These are phyloP conservation scores for Ahaetulla prasina DNA, from an alignment of 2,113 vertebrate genomes.

Conservation along the genomic window DNA sequence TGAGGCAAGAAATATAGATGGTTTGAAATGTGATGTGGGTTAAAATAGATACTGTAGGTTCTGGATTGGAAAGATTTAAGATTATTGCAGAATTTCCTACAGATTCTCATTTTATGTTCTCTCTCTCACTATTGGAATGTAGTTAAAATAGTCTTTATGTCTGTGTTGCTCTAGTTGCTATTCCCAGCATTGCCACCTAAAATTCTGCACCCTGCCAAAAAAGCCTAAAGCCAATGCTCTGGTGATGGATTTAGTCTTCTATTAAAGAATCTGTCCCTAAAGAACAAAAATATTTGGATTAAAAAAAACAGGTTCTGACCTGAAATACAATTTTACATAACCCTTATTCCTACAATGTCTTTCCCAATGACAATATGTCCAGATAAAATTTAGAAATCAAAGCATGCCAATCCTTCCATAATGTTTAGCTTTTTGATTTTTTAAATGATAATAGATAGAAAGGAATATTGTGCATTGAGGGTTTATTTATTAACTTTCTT, in stretches of 20 bases:
- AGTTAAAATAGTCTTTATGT: neutral
- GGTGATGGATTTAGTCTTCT: neutral
- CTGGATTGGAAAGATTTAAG: neutral
- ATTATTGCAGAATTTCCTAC: neutral
- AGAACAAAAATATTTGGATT: constrained; percentile 7
- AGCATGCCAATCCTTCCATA: neutral
- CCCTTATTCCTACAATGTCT: neutral
- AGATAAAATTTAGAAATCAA: constrained; percentile 20
- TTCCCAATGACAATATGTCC: neutral
- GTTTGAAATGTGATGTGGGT: neutral
- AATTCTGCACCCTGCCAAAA: neutral
- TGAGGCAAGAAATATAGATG: neutral
- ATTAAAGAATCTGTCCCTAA: neutral
- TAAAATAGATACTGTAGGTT: neutral
- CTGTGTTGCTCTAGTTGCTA: neutral
- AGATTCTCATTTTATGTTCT: neutral
- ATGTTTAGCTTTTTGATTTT: constrained; percentile 28
- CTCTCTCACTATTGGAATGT: neutral
- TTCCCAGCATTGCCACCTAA: neutral
- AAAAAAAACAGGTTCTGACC: neutral
- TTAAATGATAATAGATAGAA: neutral
- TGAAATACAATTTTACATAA: neutral
- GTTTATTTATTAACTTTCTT: neutral
- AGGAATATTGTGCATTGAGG: neutral
- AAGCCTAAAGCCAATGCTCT: neutral